These are phyloP conservation scores for Rattus norvegicus DNA, from an alignment of 2,113 vertebrate species.

Conservation along the genomic window DNA sequence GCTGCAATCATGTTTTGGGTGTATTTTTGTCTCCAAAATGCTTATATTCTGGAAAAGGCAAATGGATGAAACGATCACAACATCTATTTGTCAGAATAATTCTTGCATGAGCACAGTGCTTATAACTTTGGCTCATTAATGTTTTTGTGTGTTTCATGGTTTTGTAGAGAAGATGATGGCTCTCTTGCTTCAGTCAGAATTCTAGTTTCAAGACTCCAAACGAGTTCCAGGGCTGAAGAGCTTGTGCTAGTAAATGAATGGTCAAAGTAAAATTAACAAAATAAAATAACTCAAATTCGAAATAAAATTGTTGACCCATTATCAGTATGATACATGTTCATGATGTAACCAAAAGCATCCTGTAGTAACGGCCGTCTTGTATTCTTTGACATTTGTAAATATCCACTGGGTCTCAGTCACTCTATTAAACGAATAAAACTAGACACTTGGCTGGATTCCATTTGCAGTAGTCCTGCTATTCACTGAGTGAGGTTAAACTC, in stretches of 20 bases:
- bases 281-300: background rate
- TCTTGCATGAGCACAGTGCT: background rate
- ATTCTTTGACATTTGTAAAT: background rate
- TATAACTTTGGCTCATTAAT: background rate
- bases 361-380: background rate
- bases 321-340: background rate
- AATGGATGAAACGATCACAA: background rate
- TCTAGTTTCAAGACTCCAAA: background rate
- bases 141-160: background rate
- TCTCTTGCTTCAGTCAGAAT: background rate
- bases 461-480: background rate
- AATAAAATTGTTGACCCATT: background rate
- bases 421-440: background rate
- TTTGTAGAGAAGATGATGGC: background rate
- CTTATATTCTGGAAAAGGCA: background rate
- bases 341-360: background rate
- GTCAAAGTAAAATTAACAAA: background rate
- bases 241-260: background rate
- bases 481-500: background rate
- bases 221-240: background rate
- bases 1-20: background rate
- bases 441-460: background rate
- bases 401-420: background rate
- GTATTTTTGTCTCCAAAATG: background rate
- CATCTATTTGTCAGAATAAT: background rate